These are phyloP conservation scores for Discoglossus pictus DNA, from an alignment of 2,797 vertebrate species.

Conservation along the genomic window DNA sequence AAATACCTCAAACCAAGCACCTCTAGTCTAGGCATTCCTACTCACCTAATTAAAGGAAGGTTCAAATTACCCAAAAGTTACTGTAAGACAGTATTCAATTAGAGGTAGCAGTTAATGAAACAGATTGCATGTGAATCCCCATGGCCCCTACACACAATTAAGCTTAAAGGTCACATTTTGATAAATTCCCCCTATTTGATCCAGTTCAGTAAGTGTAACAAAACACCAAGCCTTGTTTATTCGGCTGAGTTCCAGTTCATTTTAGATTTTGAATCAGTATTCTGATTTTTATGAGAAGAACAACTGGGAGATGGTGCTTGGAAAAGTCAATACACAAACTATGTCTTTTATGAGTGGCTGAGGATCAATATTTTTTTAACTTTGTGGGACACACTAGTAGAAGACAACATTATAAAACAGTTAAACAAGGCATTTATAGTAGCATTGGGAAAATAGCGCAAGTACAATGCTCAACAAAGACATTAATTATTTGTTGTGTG, in stretches of 20 bases:
- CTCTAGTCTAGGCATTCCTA: too few species aligned
- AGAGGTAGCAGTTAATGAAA: constrained; percentile 35
- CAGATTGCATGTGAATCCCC: constrained; percentile 30
- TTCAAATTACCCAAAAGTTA: not conserved
- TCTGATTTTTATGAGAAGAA: constrained; percentile 20
- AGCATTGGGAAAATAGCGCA: constrained; percentile 13
- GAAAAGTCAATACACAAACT: constrained; percentile 36
- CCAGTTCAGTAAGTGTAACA: constrained; percentile 37
- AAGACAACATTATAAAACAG: constrained; percentile 32
- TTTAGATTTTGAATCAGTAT: constrained; percentile 26
- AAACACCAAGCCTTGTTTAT: constrained; percentile 12
- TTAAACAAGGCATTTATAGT: constrained; percentile 39
- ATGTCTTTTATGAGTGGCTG: constrained; percentile 37
- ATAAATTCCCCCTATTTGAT: constrained; percentile 32
- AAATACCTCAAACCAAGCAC: too few species aligned
- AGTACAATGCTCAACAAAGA: constrained; percentile 17
- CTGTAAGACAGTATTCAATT: constrained; percentile 33
- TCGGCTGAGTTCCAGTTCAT: constrained; percentile 19
- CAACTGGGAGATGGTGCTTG: constrained; percentile 18
- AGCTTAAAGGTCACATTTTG: constrained; percentile 42
- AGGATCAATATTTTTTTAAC: constrained; percentile 40
- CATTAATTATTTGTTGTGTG: constrained; percentile 18
- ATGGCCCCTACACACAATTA: constrained; percentile 14
- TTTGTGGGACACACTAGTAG: constrained; percentile 31
- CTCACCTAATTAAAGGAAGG: not conserved